These are phyloP conservation scores for Fregata magnificens DNA, from an alignment of 2,113 vertebrate genomes.

Conservation along the genomic window DNA sequence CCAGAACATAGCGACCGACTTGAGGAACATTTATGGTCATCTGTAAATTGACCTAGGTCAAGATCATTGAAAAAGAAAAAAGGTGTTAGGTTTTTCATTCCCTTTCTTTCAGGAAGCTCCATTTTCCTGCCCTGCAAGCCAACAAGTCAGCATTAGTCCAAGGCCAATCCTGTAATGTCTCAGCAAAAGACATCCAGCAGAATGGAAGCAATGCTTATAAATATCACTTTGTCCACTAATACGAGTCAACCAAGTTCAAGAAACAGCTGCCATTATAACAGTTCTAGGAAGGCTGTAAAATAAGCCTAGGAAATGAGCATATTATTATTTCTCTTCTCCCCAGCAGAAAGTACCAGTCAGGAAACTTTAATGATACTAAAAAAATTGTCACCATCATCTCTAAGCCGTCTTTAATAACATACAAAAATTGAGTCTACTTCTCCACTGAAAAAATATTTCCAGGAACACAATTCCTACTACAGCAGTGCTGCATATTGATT, in stretches of 20 bases:
- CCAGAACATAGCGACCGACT: constrained; percentile 77
- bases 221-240: background rate
- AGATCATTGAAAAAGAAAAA: background rate
- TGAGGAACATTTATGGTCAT: constrained; percentile 78
- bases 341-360: background rate
- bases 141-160: background rate
- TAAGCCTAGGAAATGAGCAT: background rate
- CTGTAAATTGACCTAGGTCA: constrained; percentile 77
- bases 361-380: background rate
- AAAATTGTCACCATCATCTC: background rate
- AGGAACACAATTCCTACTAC: background rate
- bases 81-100: background rate
- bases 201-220: background rate
- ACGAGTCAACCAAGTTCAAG: background rate
- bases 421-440: background rate
- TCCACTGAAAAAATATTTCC: background rate
- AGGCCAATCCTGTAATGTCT: background rate
- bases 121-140: background rate
- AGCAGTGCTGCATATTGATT: background rate
- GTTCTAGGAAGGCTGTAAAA: background rate
- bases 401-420: background rate
- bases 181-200: background rate
- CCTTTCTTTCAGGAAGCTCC: background rate
- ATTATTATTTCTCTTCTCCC: background rate
- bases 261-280: background rate